Percentiles rank a stretch among this genome's conserved stretches.
These are phyloP conservation scores for Microtus pennsylvanicus DNA, from an alignment of 2,113 vertebrate species.

Conservation along the genomic window DNA sequence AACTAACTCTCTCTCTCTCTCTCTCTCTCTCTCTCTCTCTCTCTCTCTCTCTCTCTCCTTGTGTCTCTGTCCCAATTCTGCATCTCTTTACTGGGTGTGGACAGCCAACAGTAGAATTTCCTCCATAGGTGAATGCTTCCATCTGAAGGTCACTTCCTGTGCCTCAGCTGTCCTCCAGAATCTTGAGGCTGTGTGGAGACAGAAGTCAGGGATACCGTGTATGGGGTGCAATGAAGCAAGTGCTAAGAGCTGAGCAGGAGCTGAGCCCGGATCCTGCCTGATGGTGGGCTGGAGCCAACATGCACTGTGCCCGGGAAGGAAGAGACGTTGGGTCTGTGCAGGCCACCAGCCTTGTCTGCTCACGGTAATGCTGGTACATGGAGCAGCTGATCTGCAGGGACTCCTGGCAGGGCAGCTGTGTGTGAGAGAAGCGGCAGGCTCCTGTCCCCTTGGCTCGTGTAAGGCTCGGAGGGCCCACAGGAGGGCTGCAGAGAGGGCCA, in stretches of 20 bases:
- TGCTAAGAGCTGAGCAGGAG: neutral
- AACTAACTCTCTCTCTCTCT: too few relatives aligned
- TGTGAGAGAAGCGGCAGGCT: accelerated
- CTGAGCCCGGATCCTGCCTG: accelerated
- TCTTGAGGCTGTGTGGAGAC: accelerated
- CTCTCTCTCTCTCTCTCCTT: neutral
- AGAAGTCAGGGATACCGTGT: accelerated
- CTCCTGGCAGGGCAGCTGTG: accelerated
- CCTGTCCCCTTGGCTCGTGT: accelerated
- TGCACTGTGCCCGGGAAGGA: neutral
- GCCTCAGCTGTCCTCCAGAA: neutral
- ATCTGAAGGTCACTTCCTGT: accelerated
- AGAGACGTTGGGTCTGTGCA: accelerated
- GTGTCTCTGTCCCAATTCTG: too few relatives aligned
- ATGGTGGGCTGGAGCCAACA: too few relatives aligned
- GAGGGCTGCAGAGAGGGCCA: neutral
- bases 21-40: neutral
- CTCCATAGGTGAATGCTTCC: neutral
- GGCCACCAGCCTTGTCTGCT: too few relatives aligned
- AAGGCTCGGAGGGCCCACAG: accelerated
- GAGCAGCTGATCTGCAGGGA: neutral
- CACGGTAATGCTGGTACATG: accelerated
- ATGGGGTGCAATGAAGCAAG: accelerated
- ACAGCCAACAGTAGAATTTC: neutral
- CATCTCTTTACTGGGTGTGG: neutral